Evolutionary conservation across 2,113 vertebrate species (phyloP), one percentile per base, ranked within the genome.

Genomic region (Antennarius striatus): DNA sequence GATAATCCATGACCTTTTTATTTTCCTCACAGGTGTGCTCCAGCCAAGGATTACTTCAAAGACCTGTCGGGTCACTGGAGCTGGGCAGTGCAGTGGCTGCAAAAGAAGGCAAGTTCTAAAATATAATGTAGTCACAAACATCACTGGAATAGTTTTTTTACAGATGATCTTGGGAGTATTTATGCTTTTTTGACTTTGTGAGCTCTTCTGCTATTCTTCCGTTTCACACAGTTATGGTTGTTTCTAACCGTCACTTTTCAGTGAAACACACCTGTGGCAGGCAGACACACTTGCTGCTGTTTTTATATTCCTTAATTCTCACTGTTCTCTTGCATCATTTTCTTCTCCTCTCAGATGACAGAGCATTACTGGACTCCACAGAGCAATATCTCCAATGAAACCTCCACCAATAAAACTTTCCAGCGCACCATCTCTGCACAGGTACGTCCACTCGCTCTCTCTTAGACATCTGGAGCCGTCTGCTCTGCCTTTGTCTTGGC

Each of bases 281-380:
- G 32, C 32, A 36, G 32, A 36, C 32, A 7, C 32, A 61, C 30
- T 3, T 22, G 40, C 17, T 59, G 13, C 13, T 10, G 22, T 48
- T 29, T 28, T 30, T 8, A 6, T 36, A 4, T 4, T 12, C 17
- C 15, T 43, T 1, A 47, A n/a, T 51, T 22, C 4, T 60, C 6
- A 49, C 4, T 46, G 10, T 51, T 9, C 55, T 47, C 50, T 36
- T 57, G 43, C 42, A 4, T 48, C 36, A 10, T 84, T 57, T 82
- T 22, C 16, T 3, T 17, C 16, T 59, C 5, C 9, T 4, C 82
- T 64, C 89, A 99, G 98, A 99, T 99, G 98, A 99, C 98, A 14
- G 98, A 99, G 81, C 97, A 99, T 85, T 99, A 99, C 57, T 99
- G 96, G 96, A 95, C 97, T 57, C 98, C 98, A 4, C 98, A 99